A percentile compares a stretch with the other conserved stretches of the same genome.
phyloP scores from a whole-genome alignment of 2,113 vertebrate species.

The Pseudopipra pipra region DNA sequence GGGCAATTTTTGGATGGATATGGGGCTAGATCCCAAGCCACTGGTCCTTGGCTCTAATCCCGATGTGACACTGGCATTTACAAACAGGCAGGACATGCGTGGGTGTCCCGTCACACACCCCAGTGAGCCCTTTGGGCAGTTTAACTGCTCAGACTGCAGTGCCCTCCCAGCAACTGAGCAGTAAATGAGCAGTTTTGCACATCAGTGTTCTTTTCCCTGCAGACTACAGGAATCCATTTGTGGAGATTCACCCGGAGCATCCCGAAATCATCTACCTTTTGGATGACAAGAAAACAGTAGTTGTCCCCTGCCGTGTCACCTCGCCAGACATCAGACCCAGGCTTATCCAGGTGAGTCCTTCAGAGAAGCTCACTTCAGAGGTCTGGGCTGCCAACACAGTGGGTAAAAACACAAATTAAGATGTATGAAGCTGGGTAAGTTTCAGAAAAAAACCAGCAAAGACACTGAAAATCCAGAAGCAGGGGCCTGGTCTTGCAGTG shows the following conservation, averaged over 20 bases:
- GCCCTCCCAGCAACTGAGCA: background rate
- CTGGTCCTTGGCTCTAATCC: background rate
- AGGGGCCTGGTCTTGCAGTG: background rate
- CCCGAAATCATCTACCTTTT: slow-evolving; percentile 36
- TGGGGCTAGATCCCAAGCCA: background rate
- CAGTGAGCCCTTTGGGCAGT: background rate
- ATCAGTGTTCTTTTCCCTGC: background rate
- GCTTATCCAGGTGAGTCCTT: slow-evolving; percentile 75
- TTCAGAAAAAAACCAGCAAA: background rate
- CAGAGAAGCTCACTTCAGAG: background rate
- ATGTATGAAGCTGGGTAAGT: background rate
- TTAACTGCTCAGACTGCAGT: background rate
- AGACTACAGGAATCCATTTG: slow-evolving; percentile 83
- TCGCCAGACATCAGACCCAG: slow-evolving; percentile 75
- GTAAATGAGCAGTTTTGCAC: background rate
- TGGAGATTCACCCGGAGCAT: background rate
- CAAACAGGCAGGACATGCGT: background rate
- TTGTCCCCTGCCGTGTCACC: slow-evolving; percentile 84
- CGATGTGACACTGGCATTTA: too few species aligned
- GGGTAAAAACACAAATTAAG: background rate
- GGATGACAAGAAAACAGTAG: slow-evolving; percentile 45
- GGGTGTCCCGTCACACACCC: background rate
- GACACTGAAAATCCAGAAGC: background rate
- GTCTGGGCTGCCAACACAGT: background rate
- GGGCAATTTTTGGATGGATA: fast-evolving